Evolutionary conservation across 2,888 invertebrate genomes (phyloP), one percentile per base, ranked within the genome.

Genomic region (Hermaeophaga mercurialis): DNA sequence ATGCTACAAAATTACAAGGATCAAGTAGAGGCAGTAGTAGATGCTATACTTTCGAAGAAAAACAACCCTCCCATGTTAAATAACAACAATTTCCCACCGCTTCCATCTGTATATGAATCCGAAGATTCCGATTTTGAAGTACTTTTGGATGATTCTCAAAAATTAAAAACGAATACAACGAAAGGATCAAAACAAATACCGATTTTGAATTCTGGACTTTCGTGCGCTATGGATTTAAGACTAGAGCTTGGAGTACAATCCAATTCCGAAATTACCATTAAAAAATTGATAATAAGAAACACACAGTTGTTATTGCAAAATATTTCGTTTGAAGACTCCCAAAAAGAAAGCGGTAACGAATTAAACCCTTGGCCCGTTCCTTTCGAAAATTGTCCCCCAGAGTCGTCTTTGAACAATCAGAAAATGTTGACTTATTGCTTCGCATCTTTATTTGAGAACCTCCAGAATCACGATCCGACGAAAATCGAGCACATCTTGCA

Each of bases 51-150:
- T 38, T 39, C 56, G n/a, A 33, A 56, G 17, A 60, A 63, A 52
- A 55, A 48, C 7, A 59, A 38, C 39, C 39, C 58, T 1, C 54
- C 63, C 2, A 45, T 69, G 47, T 65, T 66, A n/a, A 72, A 70
- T 60, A 70, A 64, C 41, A 79, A 78, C 56, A 77, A 77, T 3
- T 79, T 79, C 43, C 80, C 78, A 33, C 79, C 77, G 60, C 73
- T 89, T 39, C 86, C 88, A 0, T 89, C 89, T 12, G 81, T 90
- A 9, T 84, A 87, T 26, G 91, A 91, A 72, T 90, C 89, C 0
- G 91, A 91, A 60, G 91, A 91, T 70, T 90, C 90, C 0, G 91
- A 91, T 67, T 81, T 89, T 1, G 91, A 91, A 70, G 91, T 90
- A 65, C 85, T 89, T 58, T 77, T 90, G 0, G 90, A 89, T 62